These are phyloP conservation scores for Holothuria leucospilota DNA, from an alignment of 53 echinoderm and acorn worm species.

Conservation along the genomic window DNA sequence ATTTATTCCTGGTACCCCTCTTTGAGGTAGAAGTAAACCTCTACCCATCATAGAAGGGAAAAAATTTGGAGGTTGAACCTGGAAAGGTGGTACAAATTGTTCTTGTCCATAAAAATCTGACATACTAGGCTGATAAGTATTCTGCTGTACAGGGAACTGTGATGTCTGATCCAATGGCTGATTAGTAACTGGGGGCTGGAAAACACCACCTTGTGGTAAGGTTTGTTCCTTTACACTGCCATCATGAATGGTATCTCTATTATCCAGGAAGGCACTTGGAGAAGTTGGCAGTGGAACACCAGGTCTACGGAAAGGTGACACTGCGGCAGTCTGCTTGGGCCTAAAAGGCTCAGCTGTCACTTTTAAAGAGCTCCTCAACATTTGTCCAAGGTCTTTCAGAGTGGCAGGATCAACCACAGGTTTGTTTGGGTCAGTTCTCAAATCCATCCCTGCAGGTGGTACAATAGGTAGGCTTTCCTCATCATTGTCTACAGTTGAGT, in stretches of 20 bases:
- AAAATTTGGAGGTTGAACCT: not conserved
- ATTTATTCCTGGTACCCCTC: not conserved
- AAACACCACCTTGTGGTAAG: not conserved
- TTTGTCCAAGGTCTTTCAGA: slow-evolving; percentile 35
- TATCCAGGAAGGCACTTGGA: slow-evolving; percentile 38
- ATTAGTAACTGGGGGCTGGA: not conserved
- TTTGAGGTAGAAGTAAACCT: not conserved
- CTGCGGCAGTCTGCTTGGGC: slow-evolving; percentile 38
- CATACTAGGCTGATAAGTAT: no score
- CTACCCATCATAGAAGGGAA: not conserved
- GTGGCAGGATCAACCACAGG: slow-evolving; percentile 42
- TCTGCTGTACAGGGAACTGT: no score
- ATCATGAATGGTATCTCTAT: slow-evolving; percentile 21
- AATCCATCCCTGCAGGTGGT: no score
- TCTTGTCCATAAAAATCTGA: not conserved
- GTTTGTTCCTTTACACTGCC: not conserved
- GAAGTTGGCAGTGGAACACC: slow-evolving; percentile 1
- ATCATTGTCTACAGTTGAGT: no score
- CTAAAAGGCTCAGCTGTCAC: slow-evolving; percentile 39
- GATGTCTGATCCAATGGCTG: not conserved
- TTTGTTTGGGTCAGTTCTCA: not conserved
- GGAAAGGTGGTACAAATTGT: not conserved
- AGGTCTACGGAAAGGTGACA: slow-evolving; percentile 19
- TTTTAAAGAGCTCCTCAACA: slow-evolving; percentile 34
- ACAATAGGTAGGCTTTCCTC: no score